Evolutionary conservation across 2,888 invertebrate species (phyloP), one percentile per base, ranked within the genome.

Genomic region (Sarcophaga rosellei): DNA sequence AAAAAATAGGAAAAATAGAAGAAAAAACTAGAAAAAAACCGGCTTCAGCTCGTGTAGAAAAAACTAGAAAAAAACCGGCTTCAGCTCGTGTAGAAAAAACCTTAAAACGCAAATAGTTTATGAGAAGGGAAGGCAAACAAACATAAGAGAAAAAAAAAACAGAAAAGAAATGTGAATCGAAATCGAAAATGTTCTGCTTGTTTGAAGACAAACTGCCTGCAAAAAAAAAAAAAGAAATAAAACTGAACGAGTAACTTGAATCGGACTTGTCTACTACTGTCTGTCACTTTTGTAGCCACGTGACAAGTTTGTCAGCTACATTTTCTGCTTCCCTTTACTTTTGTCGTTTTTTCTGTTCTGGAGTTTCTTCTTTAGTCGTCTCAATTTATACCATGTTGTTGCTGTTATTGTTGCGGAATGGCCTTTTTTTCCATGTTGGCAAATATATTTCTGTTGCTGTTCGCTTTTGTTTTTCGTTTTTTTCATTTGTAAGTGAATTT

Each of bases 201-300:
- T 62, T 44, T 77, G 77, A 73, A 83, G 79, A 68, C 74, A 70
- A 73, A 66, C 21, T 70, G 21, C 25, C 25, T 25, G 25, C 25
- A 35, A 35, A 35, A 35, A 35, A 1, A 35, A 35, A 35, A 4
- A 53, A 21, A 21, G 35, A 12, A 66, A 70, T 8, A 35, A 35
- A 35, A 35, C 8, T 47, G 20, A 57, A 23, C 61, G 21, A 53
- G 68, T 65, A 83, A 83, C 83, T 86, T 70, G 83, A 83, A 86
- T 83, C 83, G 80, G 73, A 86, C 83, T 86, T 86, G 83, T 83
- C 86, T 86, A 35, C 35, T 35, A 63, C 86, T 80, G 86, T 86
- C 86, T 86, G 86, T 86, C 86, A 86, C 86, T 83, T 83, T 81
- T 80, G 73, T 83, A 86, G 86, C 86, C 86, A 86, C 80, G 83